Base-by-base conservation (phyloP, 2,113 vertebrate genomes). In the Tragulus kanchil region DNA sequence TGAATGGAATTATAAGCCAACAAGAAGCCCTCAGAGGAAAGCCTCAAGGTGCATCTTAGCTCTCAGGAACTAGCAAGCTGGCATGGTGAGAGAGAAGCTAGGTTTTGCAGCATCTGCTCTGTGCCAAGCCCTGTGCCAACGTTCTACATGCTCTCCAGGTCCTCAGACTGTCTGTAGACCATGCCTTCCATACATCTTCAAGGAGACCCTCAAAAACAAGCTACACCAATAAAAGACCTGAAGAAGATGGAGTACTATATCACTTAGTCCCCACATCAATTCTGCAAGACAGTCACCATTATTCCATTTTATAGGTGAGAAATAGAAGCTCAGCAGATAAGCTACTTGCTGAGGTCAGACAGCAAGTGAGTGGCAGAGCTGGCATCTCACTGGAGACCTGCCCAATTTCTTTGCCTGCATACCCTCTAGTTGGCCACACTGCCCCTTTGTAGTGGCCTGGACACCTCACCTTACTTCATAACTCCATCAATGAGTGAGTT, bases 341-440 rank as follows among this genome's bases (percentile, higher is more conserved):
- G 85, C 28, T 50, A 75, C 71, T 92, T 96, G 88, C 54, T 85
- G 77, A 77, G 10, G 45, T 81, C 52, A 88, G 93, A 84, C 28
- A 58, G 15, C 6, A 21, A 42, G 42, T 78, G 56, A 50, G 56
- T 69, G 75, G 7, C 85, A 71, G 31, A 54, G 28, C 50, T 52
- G 8, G 59, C 19, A 12, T 31, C 77, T 73, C 81, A 90, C 42
- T 10, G n/a, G 19, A 28, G 52, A 21, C 6, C 0, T 54, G 26
- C 28, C 36, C 19, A 17, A 14, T 62, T 50, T 81, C 52, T 78
- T 67, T 21, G 8, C 48, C 31, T 54, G n/a, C 31, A 2, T 6
- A 15, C 28, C 15, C 48, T 79, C 26, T 31, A 5, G 3, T 26
- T n/a, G 45, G 50, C 17, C 86, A 28, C 16, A 23, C 3, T 50